phyloP scores from a whole-genome alignment of 2,888 invertebrate species.

The Chymomyza procnemis region DNA sequence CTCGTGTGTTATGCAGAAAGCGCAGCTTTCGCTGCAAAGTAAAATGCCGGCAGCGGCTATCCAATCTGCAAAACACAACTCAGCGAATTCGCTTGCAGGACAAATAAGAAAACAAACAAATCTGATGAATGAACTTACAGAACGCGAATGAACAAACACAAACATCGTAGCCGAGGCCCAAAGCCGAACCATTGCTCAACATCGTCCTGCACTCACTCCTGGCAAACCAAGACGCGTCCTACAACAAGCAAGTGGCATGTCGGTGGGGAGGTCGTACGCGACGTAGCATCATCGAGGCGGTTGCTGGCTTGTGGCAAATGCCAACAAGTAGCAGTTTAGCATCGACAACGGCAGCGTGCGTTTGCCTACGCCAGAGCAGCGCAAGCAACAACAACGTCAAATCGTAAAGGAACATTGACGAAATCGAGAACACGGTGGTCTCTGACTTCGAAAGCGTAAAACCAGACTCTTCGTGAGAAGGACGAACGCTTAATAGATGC shows the following conservation, averaged over 20 bases:
- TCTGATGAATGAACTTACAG: neutral
- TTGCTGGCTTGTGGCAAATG: conserved; percentile 52
- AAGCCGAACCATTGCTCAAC: too few relatives aligned
- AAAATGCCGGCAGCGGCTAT: conserved; percentile 15
- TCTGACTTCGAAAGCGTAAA: too few relatives aligned
- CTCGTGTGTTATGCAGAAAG: neutral
- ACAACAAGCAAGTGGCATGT: too few relatives aligned
- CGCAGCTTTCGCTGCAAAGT: conserved; percentile 46
- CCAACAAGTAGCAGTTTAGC: conserved; percentile 70
- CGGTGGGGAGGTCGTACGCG: too few relatives aligned
- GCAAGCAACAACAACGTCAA: conserved; percentile 3
- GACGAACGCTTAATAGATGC: neutral
- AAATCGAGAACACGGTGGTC: neutral
- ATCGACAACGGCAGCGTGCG: conserved; percentile 67
- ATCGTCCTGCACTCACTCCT: too few relatives aligned
- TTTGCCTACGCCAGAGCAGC: conserved; percentile 43
- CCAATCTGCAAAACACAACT: conserved; percentile 38
- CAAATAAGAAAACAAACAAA: conserved; percentile 25
- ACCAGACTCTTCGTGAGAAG: conserved; percentile 5
- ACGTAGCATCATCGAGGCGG: conserved; percentile 46
- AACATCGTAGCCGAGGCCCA: neutral
- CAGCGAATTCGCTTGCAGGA: conserved; percentile 42
- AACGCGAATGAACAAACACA: conserved; percentile 26
- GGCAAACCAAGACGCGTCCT: too few relatives aligned
- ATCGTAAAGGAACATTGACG: conserved; percentile 3